A percentile compares a stretch with the other conserved stretches of the same genome.
phyloP scores from a whole-genome alignment of 2,888 invertebrate species.

The Galerucella calmariensis region DNA sequence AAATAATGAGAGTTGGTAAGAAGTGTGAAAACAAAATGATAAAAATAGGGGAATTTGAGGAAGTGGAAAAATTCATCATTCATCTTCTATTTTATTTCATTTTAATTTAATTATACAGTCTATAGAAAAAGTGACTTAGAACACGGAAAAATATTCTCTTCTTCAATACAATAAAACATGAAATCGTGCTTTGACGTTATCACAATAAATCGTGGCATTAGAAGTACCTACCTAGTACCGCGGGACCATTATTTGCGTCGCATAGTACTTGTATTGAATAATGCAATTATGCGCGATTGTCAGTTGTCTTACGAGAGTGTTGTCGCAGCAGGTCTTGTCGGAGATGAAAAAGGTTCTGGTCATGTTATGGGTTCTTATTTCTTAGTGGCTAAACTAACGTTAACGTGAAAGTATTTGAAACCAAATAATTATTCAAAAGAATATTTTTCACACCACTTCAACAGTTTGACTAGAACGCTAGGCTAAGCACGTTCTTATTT shows the following conservation, averaged over 20 bases:
- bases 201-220: conserved; percentile 23
- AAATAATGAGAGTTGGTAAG: no score
- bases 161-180: conserved; percentile 18
- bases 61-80: no score
- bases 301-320: conserved; percentile 46
- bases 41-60: no score
- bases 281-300: conserved; percentile 47
- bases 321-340: conserved; percentile 34
- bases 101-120: no score
- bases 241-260: conserved; percentile 29
- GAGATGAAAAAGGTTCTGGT: conserved; percentile 7
- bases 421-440: no score
- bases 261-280: conserved; percentile 41
- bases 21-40: no score
- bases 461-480: no score
- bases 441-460: no score
- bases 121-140: neutral
- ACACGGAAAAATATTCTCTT: neutral
- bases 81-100: no score
- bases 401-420: neutral
- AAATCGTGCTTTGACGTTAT: conserved; percentile 30
- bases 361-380: neutral
- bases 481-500: no score
- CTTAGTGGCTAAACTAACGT: neutral
- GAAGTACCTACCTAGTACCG: conserved; percentile 25